Evolutionary conservation across 2,113 vertebrate species (phyloP), one percentile per base, ranked within the genome.

Genomic region (Coptodon bakossiorum): DNA sequence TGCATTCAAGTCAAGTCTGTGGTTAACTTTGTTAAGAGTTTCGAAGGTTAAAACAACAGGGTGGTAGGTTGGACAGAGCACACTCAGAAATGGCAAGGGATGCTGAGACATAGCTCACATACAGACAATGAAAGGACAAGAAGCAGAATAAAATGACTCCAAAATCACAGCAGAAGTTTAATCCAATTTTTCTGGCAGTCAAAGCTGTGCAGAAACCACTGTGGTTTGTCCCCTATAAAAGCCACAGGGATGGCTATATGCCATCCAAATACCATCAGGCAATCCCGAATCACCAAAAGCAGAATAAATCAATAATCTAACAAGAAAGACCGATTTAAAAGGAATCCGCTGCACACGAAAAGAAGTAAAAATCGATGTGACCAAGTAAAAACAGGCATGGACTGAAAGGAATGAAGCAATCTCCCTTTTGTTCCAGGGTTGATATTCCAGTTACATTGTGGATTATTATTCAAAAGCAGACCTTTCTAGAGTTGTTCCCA

Each of bases 131-230:
- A 90, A 89, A 89, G 29, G 66, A 76, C 71, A 80, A 63, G 88
- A 87, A 81, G 85, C 82, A 57, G 78, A 88, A 88, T 85, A 91
- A 93, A 94, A 86, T 66, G 54, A 91, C 80, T 92, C 88, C 73
- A 85, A 89, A 95, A 93, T 89, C 90, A 91, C 91, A 90, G 93
- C 89, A 68, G 91, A 94, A 38, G 7, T 94, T 90, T 94, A 95
- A 96, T 94, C 93, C 92, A 94, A 86, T 94, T 92, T 92, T 48
- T 92, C 86, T 91, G 93, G 92, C 92, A 92, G 92, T 48, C 84
- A 83, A 43, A 80, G 82, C 73, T 59, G 82, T 91, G 81, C 80
- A 81, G 83, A 92, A 86, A 90, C 87, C 86, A 85, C 86, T 76
- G 88, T 80, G 89, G 85, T 91, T 88, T 92, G 91, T 93, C 87